Evolutionary conservation across 2,888 invertebrate species (phyloP).

Genomic region (Ormyrus thymus): DNA sequence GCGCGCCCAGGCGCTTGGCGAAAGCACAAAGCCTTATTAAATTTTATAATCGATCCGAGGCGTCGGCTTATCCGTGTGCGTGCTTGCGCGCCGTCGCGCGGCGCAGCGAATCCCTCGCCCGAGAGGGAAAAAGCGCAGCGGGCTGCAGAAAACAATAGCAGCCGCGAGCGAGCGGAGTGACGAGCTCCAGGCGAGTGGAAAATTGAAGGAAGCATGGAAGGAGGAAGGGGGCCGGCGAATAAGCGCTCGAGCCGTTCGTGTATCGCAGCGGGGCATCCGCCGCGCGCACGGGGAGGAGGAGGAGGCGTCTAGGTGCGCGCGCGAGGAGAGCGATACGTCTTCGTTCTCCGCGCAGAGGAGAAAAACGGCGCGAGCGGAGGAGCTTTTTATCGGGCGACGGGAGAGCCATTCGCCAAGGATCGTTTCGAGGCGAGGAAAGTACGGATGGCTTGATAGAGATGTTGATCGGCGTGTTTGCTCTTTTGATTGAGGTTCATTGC

Average conservation of each 20-base stretch:
- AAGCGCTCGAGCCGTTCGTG: conserved; percentile 62
- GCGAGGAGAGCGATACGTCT: conserved; percentile 49
- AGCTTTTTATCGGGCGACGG: background rate
- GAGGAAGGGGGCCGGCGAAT: conserved; percentile 19
- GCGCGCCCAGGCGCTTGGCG: too few species aligned
- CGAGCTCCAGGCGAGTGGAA: background rate
- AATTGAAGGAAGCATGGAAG: conserved; percentile 14
- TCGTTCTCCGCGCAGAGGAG: conserved; percentile 21
- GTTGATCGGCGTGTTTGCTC: conserved; percentile 17
- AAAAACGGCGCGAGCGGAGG: background rate
- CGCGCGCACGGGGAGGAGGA: too few species aligned
- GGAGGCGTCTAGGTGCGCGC: background rate
- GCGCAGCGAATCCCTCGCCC: too few species aligned
- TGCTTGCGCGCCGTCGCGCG: too few species aligned
- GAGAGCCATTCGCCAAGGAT: conserved; percentile 43
- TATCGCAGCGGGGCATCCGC: conserved; percentile 67
- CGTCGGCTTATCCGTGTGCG: too few species aligned
- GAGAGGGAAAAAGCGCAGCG: too few species aligned
- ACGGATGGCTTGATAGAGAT: background rate
- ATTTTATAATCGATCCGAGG: too few species aligned
- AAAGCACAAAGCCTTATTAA: too few species aligned
- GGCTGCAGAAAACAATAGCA: too few species aligned
- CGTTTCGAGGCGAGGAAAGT: conserved; percentile 23
- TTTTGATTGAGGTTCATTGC: conserved; percentile 4
- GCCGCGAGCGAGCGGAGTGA: too few species aligned